A percentile compares a stretch with the other conserved stretches of the same genome.
phyloP scores from a whole-genome alignment of 2,113 vertebrate species.

The Pangasianodon gigas region DNA sequence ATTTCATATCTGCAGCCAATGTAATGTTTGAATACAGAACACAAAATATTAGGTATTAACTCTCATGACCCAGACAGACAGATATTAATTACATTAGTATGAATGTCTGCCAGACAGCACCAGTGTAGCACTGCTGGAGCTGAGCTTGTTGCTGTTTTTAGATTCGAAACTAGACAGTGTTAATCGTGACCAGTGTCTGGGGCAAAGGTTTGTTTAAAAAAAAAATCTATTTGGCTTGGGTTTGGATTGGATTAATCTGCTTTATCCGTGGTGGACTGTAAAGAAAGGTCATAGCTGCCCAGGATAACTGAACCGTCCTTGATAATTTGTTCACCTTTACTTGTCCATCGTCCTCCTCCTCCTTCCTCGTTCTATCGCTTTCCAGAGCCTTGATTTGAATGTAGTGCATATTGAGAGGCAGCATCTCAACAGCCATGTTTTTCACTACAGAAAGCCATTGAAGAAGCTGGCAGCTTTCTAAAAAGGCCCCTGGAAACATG shows the following conservation, averaged over 20 bases:
- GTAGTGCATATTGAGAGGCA: constrained; percentile 4
- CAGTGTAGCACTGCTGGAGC: constrained; percentile 8
- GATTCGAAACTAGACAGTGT: constrained; percentile 62
- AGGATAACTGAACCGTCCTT: constrained; percentile 47
- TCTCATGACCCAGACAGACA: constrained; percentile 30
- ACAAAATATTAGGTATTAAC: constrained; percentile 23
- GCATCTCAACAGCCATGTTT: constrained; percentile 14
- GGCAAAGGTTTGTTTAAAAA: constrained; percentile 57
- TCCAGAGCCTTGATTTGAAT: not conserved
- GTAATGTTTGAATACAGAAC: not conserved
- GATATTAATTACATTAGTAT: constrained; percentile 33
- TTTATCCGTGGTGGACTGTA: constrained; percentile 60
- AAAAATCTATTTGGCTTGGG: constrained; percentile 59
- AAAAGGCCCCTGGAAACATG: constrained; percentile 32
- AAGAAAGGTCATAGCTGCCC: constrained; percentile 61
- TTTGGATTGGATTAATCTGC: constrained; percentile 61
- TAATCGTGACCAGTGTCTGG: constrained; percentile 63
- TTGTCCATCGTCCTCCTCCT: not conserved
- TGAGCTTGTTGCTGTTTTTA: constrained; percentile 49
- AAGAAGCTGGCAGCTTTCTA: constrained; percentile 25
- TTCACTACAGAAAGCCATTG: constrained; percentile 31
- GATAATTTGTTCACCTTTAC: constrained; percentile 14
- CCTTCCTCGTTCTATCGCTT: not conserved
- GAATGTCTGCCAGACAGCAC: constrained; percentile 27
- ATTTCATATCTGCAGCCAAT: not conserved